Evolutionary conservation across 2,888 invertebrate genomes (phyloP), one percentile per base, ranked within the genome.

Genomic region (Pedicia rivosa): DNA sequence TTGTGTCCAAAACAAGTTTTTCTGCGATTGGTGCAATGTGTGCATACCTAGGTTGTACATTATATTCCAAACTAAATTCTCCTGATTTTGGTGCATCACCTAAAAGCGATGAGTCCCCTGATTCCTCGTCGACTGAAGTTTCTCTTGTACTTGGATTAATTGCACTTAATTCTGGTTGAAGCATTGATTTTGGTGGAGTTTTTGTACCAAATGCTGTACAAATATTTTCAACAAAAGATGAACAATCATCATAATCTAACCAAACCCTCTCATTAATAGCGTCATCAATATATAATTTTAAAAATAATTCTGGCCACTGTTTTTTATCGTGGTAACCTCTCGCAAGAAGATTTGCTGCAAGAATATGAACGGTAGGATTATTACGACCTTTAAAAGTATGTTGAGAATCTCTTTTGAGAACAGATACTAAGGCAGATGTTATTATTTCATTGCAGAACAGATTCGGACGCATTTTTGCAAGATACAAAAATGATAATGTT

Each of bases 271-370:
- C 95, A 29, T 86, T 88, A 2, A 91, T 64, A 0, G 92, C 87
- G 64, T 97, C 95, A 53, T 97, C 95, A 41, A 94, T 78, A 57
- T 90, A 95, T 0, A 87, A 72, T 77, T 84, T 87, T 2, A 94
- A 73, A 64, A 94, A 90, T 38, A 74, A 67, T 53, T 92, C 90
- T 0, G 94, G 92, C 95, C 94, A 95, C 48, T 77, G 76, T 42
- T 70, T 74, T 46, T 80, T 79, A 27, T 91, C 87, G 33, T 72
- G 66, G 55, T 78, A 90, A 0, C 84, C 86, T 45, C 78, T 71
- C 52, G 82, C 72, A 36, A 94, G 60, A 50, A 92, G 67, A 61
- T 90, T 92, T 41, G 87, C 78, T 4, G 84, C 80, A 30, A 90
- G 59, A 19, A 88, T 78, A 45, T 86, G 79, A 27, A 84, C 76